Base-by-base conservation (phyloP, 2,113 vertebrate genomes). In the Gallinago jamesoni region DNA sequence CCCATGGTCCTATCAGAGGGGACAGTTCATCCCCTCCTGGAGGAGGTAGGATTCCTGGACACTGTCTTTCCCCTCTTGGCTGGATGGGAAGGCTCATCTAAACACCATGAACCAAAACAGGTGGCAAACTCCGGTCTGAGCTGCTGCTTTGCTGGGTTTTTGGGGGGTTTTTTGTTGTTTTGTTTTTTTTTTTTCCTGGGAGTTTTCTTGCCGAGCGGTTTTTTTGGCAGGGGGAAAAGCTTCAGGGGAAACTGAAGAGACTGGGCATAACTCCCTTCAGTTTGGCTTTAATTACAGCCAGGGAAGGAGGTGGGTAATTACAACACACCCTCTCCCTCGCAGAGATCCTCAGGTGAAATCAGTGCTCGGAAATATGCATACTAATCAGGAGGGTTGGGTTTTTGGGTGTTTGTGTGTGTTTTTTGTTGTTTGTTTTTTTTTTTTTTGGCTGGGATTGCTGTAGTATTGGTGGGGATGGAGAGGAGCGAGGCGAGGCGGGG, bases 221-320 rank as follows among this genome's bases (percentile, higher is more conserved):
- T 78, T 86, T 79, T 94, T 98, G 94, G 94, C 97, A 94, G 1
- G 1, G 74, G 93, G 84, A 80, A 80, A 95, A 95, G 94, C 97
- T 98, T 97, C 97, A 94, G 96, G 77, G 93, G 94, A 41, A 59
- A 66, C 66, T 2, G 15, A 70, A 47, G 10, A 97, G 86, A 89
- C 77, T 94, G 94, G 93, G 94, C 95, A 96, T 50, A 84, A 78
- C 91, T 96, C 94, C 95, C 94, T 96, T 92, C 97, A 95, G 97
- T 96, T 97, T 96, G 92, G 66, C 96, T 98, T 97, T 97, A 97
- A 97, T 97, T 97, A 97, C 94, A 96, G 87, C 87, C n/a, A 84
- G 96, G 93, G 92, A 94, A 90, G 85, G 85, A 90, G 93, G 90
- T 87, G 85, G 90, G 85, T 88, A 95, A 94, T 94, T 96, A 94